These are phyloP conservation scores for Sturnira hondurensis DNA, from an alignment of 2,113 vertebrate genomes.

Conservation along the genomic window DNA sequence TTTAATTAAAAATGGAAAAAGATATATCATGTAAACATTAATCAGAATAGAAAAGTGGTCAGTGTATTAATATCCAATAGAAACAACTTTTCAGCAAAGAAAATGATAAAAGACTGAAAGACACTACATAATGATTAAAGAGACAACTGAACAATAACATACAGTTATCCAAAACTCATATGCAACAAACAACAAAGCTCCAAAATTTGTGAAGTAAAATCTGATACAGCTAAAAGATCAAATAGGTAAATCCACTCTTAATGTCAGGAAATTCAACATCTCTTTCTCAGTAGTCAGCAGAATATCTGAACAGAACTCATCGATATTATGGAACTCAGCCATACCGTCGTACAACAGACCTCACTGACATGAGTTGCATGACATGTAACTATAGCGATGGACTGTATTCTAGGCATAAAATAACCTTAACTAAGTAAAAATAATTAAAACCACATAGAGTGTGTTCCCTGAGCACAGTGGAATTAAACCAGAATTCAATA, in stretches of 20 bases:
- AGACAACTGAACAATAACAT: neutral
- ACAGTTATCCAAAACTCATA: neutral
- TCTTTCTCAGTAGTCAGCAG: neutral
- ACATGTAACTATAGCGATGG: neutral
- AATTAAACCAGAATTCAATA: neutral
- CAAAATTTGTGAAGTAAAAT: neutral
- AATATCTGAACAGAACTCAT: neutral
- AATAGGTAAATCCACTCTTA: neutral
- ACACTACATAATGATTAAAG: neutral
- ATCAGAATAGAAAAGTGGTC: neutral
- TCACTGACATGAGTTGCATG: neutral
- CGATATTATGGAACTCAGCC: neutral
- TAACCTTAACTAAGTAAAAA: neutral
- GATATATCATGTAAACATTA: neutral
- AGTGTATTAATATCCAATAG: neutral
- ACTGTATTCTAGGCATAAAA: neutral
- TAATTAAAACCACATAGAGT: neutral
- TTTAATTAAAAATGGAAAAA: neutral
- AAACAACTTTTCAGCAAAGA: neutral
- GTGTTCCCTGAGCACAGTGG: neutral
- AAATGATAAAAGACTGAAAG: neutral
- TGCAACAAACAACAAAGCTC: neutral
- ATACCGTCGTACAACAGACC: neutral
- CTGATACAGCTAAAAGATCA: neutral
- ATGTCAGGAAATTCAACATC: neutral